Conservation (phyloP, 2,888 invertebrate species). For the Suillia variegata region DNA sequence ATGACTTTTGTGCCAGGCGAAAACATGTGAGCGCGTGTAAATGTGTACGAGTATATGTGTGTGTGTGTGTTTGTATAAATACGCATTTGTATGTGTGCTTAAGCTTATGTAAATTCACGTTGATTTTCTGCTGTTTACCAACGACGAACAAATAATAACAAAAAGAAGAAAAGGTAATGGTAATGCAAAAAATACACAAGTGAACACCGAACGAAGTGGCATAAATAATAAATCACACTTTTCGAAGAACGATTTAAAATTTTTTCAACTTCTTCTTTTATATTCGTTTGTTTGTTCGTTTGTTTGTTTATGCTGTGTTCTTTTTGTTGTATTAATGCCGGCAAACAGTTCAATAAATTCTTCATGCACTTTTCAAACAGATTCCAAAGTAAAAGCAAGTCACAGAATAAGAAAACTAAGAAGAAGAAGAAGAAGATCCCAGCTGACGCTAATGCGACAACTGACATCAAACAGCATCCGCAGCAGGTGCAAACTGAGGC, state of each 20-base stretch:
- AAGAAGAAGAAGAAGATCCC: neutral
- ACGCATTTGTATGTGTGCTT: no score
- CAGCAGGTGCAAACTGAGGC: neutral
- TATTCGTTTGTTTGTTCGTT: constrained; percentile 2
- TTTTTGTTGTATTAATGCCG: constrained; percentile 3
- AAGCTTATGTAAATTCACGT: no score
- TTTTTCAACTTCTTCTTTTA: constrained; percentile 5
- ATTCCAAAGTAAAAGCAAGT: neutral
- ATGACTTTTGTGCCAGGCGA: no score
- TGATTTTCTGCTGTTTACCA: no score
- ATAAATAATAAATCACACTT: neutral
- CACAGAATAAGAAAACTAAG: neutral
- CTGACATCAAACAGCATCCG: constrained; percentile 10
- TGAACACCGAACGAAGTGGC: neutral
- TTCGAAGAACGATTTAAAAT: no score
- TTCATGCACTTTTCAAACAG: neutral
- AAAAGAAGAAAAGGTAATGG: no score
- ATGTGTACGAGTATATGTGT: no score
- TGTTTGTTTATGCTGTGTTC: neutral
- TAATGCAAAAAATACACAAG: no score
- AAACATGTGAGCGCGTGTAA: no score
- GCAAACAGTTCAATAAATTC: constrained; percentile 12
- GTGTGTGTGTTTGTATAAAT: no score
- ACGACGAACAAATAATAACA: no score
- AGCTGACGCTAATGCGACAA: constrained; percentile 15